phyloP scores from a whole-genome alignment of 2,113 vertebrate species.

The Chaetodon auriga region DNA sequence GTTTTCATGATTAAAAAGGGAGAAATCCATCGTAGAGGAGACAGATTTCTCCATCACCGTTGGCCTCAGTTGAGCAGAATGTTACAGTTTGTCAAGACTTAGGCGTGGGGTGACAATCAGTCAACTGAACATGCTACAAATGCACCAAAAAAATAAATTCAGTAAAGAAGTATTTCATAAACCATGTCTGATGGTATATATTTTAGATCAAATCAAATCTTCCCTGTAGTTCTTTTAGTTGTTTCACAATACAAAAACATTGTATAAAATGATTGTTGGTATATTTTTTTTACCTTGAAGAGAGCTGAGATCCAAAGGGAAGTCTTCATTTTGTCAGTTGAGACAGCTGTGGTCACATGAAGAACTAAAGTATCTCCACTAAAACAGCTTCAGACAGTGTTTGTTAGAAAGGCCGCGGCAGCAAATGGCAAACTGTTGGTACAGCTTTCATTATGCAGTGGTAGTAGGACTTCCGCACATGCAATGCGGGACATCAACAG shows the following conservation, averaged over 20 bases:
- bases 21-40: neutral
- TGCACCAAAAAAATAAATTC: too few species aligned
- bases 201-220: too few species aligned
- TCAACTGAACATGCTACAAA: neutral
- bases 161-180: too few species aligned
- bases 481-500: neutral
- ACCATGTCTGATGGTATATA: too few species aligned
- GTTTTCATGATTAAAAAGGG: neutral
- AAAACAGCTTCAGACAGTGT: neutral
- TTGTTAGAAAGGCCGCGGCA: neutral
- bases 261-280: too few species aligned
- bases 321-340: neutral
- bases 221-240: too few species aligned
- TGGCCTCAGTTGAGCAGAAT: slow-evolving; percentile 1
- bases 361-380: neutral
- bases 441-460: neutral
- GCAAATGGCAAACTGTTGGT: neutral
- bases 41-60: neutral
- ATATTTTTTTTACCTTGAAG: neutral
- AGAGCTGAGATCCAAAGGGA: neutral
- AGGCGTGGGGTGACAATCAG: neutral
- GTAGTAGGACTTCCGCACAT: neutral
- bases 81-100: neutral
- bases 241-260: too few species aligned
- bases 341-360: neutral